phyloP scores from a whole-genome alignment of 2,797 vertebrate species.

The Spinus olivaceus region DNA sequence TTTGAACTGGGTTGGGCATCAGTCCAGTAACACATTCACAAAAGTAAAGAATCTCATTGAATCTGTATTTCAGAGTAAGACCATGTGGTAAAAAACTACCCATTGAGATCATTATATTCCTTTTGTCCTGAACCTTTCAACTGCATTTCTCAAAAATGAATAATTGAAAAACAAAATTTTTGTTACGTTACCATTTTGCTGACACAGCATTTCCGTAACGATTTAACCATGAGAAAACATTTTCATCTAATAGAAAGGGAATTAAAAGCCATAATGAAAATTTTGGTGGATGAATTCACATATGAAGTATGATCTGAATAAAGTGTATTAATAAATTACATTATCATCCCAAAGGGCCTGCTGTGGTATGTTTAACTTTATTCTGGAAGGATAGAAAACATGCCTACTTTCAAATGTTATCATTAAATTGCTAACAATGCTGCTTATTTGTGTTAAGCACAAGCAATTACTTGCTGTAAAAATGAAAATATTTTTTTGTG shows the following conservation, averaged over 20 bases:
- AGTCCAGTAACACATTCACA: neutral
- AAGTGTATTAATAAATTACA: neutral
- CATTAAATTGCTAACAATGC: neutral
- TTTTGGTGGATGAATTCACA: neutral
- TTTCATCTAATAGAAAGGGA: neutral
- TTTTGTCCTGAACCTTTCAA: neutral
- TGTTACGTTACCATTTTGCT: neutral
- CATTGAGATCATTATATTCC: neutral
- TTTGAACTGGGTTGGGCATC: neutral
- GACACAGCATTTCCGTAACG: neutral
- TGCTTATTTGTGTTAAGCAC: neutral
- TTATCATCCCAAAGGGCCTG: neutral
- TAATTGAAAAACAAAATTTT: neutral
- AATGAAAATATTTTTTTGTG: neutral
- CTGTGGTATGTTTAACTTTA: neutral
- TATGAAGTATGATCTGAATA: neutral
- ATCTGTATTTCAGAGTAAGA: neutral
- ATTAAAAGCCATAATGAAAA: neutral
- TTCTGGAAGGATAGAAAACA: neutral
- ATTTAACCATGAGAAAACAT: neutral
- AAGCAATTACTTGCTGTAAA: neutral
- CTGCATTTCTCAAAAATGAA: neutral
- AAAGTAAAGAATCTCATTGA: neutral
- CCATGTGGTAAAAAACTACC: neutral
- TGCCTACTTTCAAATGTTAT: neutral